These are phyloP conservation scores for Grantiella picta DNA, from an alignment of 2,113 vertebrate genomes.

Conservation along the genomic window DNA sequence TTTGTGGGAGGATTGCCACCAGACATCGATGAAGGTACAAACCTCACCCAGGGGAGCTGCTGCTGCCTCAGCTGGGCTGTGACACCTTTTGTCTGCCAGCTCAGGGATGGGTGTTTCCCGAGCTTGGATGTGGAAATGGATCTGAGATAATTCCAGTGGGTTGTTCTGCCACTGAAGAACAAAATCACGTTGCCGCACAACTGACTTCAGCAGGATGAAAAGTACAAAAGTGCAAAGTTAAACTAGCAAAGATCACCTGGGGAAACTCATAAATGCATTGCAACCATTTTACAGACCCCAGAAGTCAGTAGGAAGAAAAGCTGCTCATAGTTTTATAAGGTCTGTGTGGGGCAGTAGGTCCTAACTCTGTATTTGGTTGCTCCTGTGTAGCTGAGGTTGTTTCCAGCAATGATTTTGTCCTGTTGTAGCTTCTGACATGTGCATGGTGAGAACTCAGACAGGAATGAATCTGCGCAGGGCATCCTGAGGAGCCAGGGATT, in stretches of 20 bases:
- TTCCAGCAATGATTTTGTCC: background rate
- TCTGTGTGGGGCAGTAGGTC: background rate
- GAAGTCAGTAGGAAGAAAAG: background rate
- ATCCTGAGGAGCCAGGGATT: background rate
- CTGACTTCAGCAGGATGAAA: background rate
- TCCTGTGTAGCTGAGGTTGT: background rate
- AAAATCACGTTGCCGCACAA: background rate
- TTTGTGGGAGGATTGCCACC: slow-evolving; percentile 96
- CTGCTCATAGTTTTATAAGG: background rate
- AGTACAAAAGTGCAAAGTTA: background rate
- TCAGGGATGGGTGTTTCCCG: background rate
- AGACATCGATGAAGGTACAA: slow-evolving; percentile 96
- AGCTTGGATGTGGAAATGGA: background rate
- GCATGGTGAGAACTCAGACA: background rate
- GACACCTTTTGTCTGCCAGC: background rate
- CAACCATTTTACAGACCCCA: background rate
- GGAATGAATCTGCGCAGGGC: background rate
- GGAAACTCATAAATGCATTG: background rate
- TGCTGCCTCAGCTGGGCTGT: background rate
- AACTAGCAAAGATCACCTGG: background rate
- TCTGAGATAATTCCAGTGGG: background rate
- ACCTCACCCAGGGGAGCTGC: background rate
- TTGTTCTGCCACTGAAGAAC: background rate
- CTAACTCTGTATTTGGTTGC: background rate
- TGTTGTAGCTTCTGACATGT: background rate